Base-by-base conservation (phyloP, 2,113 vertebrate genomes). In the Crotophaga sulcirostris region DNA sequence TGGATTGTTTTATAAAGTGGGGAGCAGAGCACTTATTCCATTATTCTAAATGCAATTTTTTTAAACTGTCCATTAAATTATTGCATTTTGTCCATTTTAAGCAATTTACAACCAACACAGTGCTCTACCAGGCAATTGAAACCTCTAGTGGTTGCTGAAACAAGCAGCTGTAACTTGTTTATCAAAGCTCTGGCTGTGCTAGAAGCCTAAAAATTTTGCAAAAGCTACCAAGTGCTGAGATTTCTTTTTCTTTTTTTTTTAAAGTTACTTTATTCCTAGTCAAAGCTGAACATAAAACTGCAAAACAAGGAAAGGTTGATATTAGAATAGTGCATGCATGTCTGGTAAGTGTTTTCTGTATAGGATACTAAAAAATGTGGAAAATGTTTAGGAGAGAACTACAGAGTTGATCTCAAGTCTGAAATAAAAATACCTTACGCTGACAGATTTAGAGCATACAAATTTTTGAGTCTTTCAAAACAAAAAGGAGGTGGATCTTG, bases 391-490 rank as follows among this genome's bases (percentile, higher is more conserved):
- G 64, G 73, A 85, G 73, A 83, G 10, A 44, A 26, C 75, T 91
- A 29, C 18, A 33, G 36, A 11, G 33, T 54, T 86, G 70, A 90
- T 88, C 82, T 90, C 75, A 90, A 59, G 54, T 75, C 85, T 93
- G 70, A 40, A 92, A 93, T 88, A 90, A 94, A 96, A 94, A 90
- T 90, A 63, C 42, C 55, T 83, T 87, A 11, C 59, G 9, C 28
- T 94, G 90, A 88, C 79, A 97, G 79, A 94, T 95, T 93, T 77
- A 93, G 72, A 86, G 34, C 59, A 70, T 38, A 76, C 12, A 63
- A 85, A 94, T 94, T 92, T 63, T 95, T 85, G 63, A 88, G 51
- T 85, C 63, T 96, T 82, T 85, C 93, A 90, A 76, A 95, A 79
- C 67, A 66, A 93, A 66, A 1, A 5, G 75, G 55, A 92, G 25